Evolutionary conservation across 2,888 invertebrate species (phyloP), one percentile per base, ranked within the genome.

Genomic region (Agrotis ipsilon): DNA sequence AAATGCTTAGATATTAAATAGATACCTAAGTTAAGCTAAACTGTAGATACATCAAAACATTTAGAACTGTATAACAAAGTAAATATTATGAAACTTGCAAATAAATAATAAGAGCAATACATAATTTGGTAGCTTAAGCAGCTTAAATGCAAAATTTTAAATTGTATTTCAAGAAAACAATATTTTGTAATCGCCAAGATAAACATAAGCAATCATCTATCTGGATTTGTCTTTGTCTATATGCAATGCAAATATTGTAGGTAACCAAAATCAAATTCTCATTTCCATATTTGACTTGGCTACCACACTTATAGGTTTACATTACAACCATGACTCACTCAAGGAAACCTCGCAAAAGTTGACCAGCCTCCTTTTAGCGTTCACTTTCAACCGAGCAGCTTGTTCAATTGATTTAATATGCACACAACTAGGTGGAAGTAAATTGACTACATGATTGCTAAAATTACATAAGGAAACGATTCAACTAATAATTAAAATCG

Each of bases 311-410:
- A n/a, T 60, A 63, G 49, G 69, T 75, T 59, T 62, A 21, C 43
- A 63, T 59, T 48, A 62, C 46, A 39, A 11, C 39, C 39, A 81
- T 82, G 68, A 83, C 72, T 75, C 78, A 78, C 60, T 68, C 48
- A 68, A 64, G 71, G 59, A 82, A 82, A 80, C 77, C 64, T 66
- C 21, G 52, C 68, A 49, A 67, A 67, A 73, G 73, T 76, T 70
- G 81, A 67, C 55, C 51, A 67, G 64, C 75, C 67, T 68, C 70
- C 72, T 67, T 80, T 76, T 57, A 51, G 64, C 75, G 68, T 85
- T 85, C 75, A 83, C 84, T 84, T 83, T 81, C 83, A 85, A 78
- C 57, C 51, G 49, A 72, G 65, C 57, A 58, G 51, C 60, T 66
- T 69, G 74, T 73, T 57, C 27, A 72, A 75, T 80, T 69, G 48